Evolutionary conservation across 1,140 invertebrate genomes (phyloP).

Genomic region (Mamestra configurata): DNA sequence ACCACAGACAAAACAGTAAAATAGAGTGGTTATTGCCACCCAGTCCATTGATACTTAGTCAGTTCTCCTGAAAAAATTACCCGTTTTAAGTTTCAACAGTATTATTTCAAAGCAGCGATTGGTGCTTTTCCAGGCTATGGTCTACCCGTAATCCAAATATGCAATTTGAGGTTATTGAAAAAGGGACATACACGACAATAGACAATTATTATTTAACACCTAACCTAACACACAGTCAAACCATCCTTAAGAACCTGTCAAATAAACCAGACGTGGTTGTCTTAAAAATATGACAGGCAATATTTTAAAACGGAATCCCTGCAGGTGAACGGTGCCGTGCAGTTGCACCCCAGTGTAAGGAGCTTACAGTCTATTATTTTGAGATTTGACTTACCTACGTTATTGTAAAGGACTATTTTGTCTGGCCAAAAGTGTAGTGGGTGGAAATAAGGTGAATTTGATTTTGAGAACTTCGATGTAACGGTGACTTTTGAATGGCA

Average conservation of each 20-base stretch:
- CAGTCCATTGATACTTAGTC: too few relatives aligned
- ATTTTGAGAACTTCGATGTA: not conserved
- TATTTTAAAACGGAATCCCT: conserved; percentile 34
- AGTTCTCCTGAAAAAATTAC: too few relatives aligned
- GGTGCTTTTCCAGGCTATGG: too few relatives aligned
- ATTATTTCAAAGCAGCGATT: too few relatives aligned
- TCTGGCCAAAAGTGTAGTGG: conserved; percentile 17
- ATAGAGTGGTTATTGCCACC: too few relatives aligned
- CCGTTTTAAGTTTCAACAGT: too few relatives aligned
- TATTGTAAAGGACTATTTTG: conserved; percentile 40
- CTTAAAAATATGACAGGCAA: conserved; percentile 46
- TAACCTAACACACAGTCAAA: not conserved
- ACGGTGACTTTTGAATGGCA: not conserved
- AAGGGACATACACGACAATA: too few relatives aligned
- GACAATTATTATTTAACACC: too few relatives aligned
- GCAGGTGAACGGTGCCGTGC: conserved; percentile 25
- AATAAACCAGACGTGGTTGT: not conserved
- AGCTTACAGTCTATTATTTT: conserved; percentile 64
- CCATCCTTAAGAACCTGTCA: not conserved
- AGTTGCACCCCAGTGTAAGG: conserved; percentile 39
- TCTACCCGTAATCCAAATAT: too few relatives aligned
- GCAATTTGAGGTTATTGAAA: too few relatives aligned
- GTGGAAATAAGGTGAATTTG: not conserved
- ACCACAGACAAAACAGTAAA: too few relatives aligned
- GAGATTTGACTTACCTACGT: conserved; percentile 52